These are phyloP conservation scores for Zoanthus sansibaricus DNA, from an alignment of 92 coral and sea anemone genomes.

Conservation along the genomic window DNA sequence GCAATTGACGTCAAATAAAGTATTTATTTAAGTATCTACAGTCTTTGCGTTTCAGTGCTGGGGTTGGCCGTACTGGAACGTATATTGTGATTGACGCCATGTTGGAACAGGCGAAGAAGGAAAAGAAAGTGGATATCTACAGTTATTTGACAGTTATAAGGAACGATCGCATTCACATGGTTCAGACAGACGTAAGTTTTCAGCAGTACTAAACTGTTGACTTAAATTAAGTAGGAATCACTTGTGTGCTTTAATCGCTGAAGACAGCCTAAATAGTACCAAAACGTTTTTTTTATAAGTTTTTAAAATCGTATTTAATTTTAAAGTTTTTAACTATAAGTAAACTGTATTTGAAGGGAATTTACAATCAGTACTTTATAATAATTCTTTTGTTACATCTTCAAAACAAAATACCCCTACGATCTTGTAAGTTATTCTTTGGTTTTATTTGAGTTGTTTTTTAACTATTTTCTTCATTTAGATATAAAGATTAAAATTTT, in stretches of 20 bases:
- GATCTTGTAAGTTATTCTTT: too few relatives aligned
- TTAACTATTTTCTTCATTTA: neutral
- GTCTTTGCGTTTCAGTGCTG: conserved; percentile 10
- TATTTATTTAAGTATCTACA: neutral
- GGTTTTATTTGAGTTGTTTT: too few relatives aligned
- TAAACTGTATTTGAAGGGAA: too few relatives aligned
- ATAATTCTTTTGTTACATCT: too few relatives aligned
- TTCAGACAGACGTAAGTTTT: conserved; percentile 31
- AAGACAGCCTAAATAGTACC: neutral
- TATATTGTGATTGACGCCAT: conserved; percentile 30
- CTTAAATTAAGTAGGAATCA: too few relatives aligned
- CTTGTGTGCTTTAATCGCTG: too few relatives aligned
- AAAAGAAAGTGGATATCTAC: conserved; percentile 30
- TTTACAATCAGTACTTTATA: too few relatives aligned
- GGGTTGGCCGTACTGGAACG: conserved; percentile 33
- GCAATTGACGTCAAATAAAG: too few relatives aligned
- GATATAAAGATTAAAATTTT: too few relatives aligned
- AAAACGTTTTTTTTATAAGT: neutral
- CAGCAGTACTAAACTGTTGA: neutral
- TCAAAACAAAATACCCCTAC: too few relatives aligned
- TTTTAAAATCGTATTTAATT: too few relatives aligned
- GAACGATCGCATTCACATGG: conserved; percentile 32
- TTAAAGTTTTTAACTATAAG: too few relatives aligned
- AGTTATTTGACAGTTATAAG: conserved; percentile 1
- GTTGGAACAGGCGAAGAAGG: conserved; percentile 35